A percentile compares a stretch with the other conserved stretches of the same genome.
These are phyloP conservation scores for Latrodectus elegans DNA, from an alignment of 2,888 invertebrate species.

Conservation along the genomic window DNA sequence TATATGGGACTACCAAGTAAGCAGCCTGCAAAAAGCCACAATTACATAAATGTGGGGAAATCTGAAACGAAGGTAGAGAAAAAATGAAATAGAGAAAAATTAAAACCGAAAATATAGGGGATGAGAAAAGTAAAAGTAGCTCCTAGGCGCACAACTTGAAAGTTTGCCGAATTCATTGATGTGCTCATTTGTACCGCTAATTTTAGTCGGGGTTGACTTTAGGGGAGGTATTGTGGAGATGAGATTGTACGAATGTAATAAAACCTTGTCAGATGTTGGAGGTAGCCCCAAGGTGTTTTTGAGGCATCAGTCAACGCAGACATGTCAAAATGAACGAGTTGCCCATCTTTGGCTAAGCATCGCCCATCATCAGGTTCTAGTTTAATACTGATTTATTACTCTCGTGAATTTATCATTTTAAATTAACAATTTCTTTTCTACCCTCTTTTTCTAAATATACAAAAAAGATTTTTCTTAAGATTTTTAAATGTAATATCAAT, in stretches of 20 bases:
- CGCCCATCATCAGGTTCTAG: not conserved
- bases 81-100: not conserved
- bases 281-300: constrained; percentile 13
- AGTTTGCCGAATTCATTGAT: constrained; percentile 43
- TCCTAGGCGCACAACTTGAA: constrained; percentile 25
- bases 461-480: too few relatives aligned
- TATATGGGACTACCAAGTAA: too few relatives aligned
- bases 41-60: constrained; percentile 5
- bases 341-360: constrained; percentile 33
- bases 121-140: not conserved
- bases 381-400: too few relatives aligned
- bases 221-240: constrained; percentile 47
- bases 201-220: constrained; percentile 45
- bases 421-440: too few relatives aligned
- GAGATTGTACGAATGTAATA: constrained; percentile 47
- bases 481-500: too few relatives aligned
- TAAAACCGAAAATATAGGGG: not conserved
- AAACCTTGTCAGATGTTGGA: constrained; percentile 52
- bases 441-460: too few relatives aligned
- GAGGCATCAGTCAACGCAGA: constrained; percentile 21
- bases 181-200: constrained; percentile 56
- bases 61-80: not conserved
- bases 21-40: not conserved
- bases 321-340: constrained; percentile 10
- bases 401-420: too few relatives aligned